A percentile compares a stretch with the other conserved stretches of the same genome.
phyloP scores from a whole-genome alignment of 2,113 vertebrate genomes.

The Crocuta crocuta region DNA sequence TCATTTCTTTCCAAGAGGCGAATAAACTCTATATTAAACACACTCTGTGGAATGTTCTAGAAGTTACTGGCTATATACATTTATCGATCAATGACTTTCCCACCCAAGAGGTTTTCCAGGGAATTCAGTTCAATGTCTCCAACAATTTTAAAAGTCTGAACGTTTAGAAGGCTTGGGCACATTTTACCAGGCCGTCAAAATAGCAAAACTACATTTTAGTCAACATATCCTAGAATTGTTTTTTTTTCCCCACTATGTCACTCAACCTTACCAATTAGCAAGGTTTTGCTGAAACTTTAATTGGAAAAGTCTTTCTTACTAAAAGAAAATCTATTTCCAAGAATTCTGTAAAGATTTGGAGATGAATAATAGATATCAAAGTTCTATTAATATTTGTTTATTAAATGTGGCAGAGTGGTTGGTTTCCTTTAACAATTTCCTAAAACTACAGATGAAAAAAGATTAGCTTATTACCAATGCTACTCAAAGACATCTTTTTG shows the following conservation, averaged over 20 bases:
- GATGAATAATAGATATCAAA: constrained; percentile 17
- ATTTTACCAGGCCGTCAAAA: neutral
- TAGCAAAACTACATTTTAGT: constrained; percentile 21
- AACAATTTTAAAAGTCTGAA: constrained; percentile 11
- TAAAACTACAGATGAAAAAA: neutral
- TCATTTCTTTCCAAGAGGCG: neutral
- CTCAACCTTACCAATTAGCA: constrained; percentile 30
- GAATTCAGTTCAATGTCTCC: neutral
- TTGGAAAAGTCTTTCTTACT: constrained; percentile 8
- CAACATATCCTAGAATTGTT: constrained; percentile 9
- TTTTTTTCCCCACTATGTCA: constrained; percentile 32
- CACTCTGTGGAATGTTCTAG: neutral
- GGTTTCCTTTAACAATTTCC: neutral
- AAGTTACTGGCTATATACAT: neutral
- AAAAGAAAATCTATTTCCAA: constrained; percentile 9
- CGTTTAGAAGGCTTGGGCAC: neutral
- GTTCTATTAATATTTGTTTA: neutral
- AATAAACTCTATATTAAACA: neutral
- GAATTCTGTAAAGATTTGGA: neutral
- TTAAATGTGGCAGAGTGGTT: neutral
- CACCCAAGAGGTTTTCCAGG: neutral
- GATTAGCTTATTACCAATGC: neutral
- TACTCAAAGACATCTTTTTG: neutral
- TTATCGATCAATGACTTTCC: neutral
- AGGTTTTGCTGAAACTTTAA: constrained; percentile 44